Percentiles rank a stretch among this genome's conserved stretches.
Conservation (phyloP, 2,888 invertebrate genomes). For the Diloba caeruleocephala region DNA sequence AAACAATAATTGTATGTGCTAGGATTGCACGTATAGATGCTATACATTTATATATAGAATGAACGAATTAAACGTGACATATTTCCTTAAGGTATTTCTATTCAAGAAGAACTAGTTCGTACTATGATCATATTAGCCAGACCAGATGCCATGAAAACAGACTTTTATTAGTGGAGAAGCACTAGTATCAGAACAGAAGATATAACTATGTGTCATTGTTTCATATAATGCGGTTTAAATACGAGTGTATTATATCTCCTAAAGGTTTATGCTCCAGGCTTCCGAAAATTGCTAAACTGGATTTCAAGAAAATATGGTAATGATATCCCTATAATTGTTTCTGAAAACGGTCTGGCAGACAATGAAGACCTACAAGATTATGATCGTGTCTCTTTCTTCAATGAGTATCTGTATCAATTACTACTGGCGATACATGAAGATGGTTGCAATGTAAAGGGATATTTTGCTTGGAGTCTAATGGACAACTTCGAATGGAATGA, state of each 20-base stretch:
- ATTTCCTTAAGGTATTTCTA: too few relatives aligned
- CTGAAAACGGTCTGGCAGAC: constrained; percentile 86
- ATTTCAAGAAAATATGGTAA: constrained; percentile 89
- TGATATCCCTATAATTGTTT: constrained; percentile 58
- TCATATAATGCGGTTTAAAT: too few relatives aligned
- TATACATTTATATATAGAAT: too few relatives aligned
- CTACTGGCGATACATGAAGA: constrained; percentile 69
- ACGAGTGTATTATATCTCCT: background rate
- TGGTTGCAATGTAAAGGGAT: constrained; percentile 77
- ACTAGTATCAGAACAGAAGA: too few relatives aligned
- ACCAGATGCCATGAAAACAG: too few relatives aligned
- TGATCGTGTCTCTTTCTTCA: constrained; percentile 66
- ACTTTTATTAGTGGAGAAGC: too few relatives aligned
- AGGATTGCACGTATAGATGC: too few relatives aligned
- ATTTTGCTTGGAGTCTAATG: constrained; percentile 88
- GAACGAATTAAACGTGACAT: too few relatives aligned
- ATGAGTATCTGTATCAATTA: constrained; percentile 69
- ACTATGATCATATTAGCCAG: too few relatives aligned
- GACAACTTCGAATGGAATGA: constrained; percentile 90
- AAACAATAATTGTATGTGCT: too few relatives aligned
- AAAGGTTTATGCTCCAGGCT: constrained; percentile 90
- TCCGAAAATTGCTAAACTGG: constrained; percentile 90
- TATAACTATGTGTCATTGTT: too few relatives aligned
- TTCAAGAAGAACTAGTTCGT: too few relatives aligned
- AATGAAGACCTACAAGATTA: constrained; percentile 71